A percentile compares a stretch with the other conserved stretches of the same genome.
Evolutionary conservation across 92 coral and sea anemone genomes (phyloP).

Genomic region (Parazoanthus swiftii): DNA sequence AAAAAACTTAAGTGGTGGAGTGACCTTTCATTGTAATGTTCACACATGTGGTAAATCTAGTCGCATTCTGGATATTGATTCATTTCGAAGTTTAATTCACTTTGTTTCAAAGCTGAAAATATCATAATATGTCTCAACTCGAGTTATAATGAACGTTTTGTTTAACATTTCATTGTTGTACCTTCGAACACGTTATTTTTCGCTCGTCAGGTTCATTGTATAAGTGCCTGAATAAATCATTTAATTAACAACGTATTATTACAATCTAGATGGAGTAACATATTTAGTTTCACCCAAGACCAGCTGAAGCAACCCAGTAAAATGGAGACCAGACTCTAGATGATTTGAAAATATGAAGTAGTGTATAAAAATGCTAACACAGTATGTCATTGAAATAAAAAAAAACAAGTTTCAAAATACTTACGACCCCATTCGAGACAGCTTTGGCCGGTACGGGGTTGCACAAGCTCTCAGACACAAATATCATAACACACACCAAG

Average conservation of each 20-base stretch:
- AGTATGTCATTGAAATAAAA: not conserved
- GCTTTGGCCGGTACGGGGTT: conserved; percentile 36
- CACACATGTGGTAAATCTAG: not conserved
- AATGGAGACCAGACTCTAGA: not conserved
- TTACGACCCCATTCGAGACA: conserved; percentile 31
- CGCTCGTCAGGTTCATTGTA: no score
- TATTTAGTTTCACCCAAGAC: no score
- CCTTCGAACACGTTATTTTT: no score
- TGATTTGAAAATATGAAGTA: not conserved
- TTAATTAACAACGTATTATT: no score
- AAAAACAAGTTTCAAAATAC: not conserved
- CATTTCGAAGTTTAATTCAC: not conserved
- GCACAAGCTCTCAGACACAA: conserved; percentile 3
- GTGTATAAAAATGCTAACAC: not conserved
- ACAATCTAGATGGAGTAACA: no score
- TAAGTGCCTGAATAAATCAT: no score
- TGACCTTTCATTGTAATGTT: not conserved
- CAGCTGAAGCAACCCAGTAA: not conserved
- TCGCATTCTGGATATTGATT: not conserved
- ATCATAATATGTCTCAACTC: not conserved
- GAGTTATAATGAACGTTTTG: not conserved
- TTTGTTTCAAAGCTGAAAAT: not conserved
- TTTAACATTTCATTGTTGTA: no score
- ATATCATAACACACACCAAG: conserved; percentile 1
- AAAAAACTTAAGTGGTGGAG: not conserved